Evolutionary conservation across 2,797 vertebrate species (phyloP), one percentile per base, ranked within the genome.

Genomic region (Hylomyscus alleni): DNA sequence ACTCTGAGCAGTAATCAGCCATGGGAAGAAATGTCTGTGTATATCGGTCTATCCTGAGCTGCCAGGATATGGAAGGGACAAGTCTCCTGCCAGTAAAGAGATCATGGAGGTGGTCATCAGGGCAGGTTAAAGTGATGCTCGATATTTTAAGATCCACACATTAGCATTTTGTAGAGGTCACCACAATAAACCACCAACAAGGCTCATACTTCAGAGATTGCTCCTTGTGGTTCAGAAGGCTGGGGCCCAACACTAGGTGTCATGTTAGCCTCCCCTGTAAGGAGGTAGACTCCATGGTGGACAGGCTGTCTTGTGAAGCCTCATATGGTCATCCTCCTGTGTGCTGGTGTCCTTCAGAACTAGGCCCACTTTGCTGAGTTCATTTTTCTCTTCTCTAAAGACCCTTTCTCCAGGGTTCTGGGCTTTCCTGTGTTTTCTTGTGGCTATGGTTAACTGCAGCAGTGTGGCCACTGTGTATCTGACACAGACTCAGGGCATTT

Each of bases 291-390:
- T n/a, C 60, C 5, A 9, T 9, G 89, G 52, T 2, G 0, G 29
- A 9, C 0, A 8, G 75, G 19, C 0, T 1, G 0, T 19, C 34
- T n/a, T 40, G 56, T 37, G 65, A 0, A 85, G 54, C n/a, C 17
- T 24, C 37, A 13, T 12, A 6, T 0, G 0, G 0, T 0, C 20
- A 37, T 3, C 8, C 1, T 40, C 34, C 44, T 12, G 7, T 65
- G 81, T 54, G 47, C n/a, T 6, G 6, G 1, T 34, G 29, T n/a
- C 40, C 14, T 5, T 22, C 1, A 2, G 67, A 60, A 4, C 40
- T 40, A 60, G 69, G 7, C 26, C 20, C 24, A 1, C 13, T 15
- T 26, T 0, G 0, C 37, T 1, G 14, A 17, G 34, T 17, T 82
- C 47, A 1, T 1, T 73, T 67, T 44, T 10, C 54, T 14, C 17